Evolutionary conservation across 2,797 vertebrate genomes (phyloP).

Genomic region (Peromyscus eremicus): DNA sequence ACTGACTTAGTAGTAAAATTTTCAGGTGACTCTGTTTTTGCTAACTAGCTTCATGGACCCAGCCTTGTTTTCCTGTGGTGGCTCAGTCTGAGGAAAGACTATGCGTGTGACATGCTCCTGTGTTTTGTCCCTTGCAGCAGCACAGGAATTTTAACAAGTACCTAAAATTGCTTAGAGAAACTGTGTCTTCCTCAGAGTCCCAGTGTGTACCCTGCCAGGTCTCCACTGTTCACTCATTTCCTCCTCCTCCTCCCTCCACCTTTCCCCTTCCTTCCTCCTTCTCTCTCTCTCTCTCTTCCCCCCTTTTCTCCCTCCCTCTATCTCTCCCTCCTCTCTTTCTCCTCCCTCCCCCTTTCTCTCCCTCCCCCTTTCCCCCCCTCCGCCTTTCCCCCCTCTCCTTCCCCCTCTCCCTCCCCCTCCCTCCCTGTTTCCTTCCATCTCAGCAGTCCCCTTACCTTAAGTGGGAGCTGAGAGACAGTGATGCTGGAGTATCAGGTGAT

Average conservation of each 20-base stretch:
- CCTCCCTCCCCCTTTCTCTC: no score
- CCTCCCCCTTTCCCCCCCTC: no score
- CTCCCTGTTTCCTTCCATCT: no score
- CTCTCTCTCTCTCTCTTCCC: no score
- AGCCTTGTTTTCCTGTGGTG: neutral
- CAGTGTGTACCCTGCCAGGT: neutral
- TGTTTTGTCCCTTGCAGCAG: neutral
- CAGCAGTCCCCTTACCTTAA: neutral
- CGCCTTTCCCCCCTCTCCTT: fast-evolving
- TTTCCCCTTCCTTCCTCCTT: fast-evolving
- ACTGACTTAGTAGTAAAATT: no score
- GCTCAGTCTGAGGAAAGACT: neutral
- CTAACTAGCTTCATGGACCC: no score
- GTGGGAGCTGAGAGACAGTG: neutral
- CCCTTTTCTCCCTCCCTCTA: no score
- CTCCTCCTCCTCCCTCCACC: fast-evolving
- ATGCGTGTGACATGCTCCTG: fast-evolving
- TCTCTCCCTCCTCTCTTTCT: fast-evolving
- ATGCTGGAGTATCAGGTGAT: neutral
- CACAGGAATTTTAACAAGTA: fast-evolving
- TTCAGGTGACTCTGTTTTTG: neutral
- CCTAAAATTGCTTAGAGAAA: neutral
- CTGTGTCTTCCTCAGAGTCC: neutral
- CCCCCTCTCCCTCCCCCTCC: no score
- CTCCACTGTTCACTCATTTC: neutral